Conservation (phyloP, 2,113 vertebrate species). For the Phyllostomus discolor region DNA sequence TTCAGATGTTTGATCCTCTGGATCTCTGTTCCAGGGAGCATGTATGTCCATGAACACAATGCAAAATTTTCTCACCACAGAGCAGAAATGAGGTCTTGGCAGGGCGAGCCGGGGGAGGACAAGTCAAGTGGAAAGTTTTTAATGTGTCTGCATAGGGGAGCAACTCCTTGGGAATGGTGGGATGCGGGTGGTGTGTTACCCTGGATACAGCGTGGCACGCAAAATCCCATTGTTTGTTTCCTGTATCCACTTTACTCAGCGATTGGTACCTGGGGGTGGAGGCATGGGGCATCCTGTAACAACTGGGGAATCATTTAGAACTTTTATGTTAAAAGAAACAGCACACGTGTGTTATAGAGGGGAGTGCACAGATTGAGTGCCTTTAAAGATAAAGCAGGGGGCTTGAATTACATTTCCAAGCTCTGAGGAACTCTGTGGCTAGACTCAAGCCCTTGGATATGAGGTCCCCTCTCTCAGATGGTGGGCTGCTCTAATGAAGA, state of each 20-base stretch:
- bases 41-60: neutral
- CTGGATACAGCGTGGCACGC: too few species aligned
- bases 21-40: neutral
- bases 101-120: too few species aligned
- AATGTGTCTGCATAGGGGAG: neutral
- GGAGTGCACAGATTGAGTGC: neutral
- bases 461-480: neutral
- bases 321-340: slow-evolving; percentile 33
- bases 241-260: neutral
- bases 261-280: neutral
- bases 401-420: neutral
- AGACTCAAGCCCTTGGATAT: neutral
- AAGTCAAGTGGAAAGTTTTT: neutral
- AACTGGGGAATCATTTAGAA: slow-evolving; percentile 3
- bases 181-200: rapidly evolving
- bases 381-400: neutral
- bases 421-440: neutral
- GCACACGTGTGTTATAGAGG: neutral
- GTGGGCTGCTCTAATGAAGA: neutral
- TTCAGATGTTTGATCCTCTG: neutral
- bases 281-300: neutral
- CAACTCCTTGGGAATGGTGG: neutral
- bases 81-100: neutral
- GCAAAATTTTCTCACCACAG: neutral
- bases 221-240: slow-evolving; percentile 20